A percentile compares a stretch with the other conserved stretches of the same genome.
Evolutionary conservation across 2,888 invertebrate genomes (phyloP).

Genomic region (Athalia circularis): DNA sequence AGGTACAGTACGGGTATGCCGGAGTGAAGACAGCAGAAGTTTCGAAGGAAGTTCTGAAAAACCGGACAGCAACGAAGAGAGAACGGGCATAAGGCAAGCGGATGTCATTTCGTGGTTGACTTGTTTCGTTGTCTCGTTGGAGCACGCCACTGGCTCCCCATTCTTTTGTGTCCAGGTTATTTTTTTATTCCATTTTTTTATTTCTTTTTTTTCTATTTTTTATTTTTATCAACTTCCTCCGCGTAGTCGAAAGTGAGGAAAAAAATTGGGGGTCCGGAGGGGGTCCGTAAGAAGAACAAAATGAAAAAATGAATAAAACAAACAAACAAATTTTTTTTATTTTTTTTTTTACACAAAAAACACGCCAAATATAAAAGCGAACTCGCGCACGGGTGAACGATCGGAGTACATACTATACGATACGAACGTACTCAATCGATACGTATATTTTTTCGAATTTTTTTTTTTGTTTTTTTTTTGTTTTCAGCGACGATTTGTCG

Average conservation of each 20-base stretch:
- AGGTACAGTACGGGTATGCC: conserved; percentile 7
- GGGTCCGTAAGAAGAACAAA: background rate
- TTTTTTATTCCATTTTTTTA: conserved; percentile 35
- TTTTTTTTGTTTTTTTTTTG: background rate
- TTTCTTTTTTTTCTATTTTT: conserved; percentile 33
- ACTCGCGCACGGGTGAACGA: conserved; percentile 11
- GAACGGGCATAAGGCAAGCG: conserved; percentile 57
- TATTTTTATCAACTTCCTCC: conserved; percentile 43
- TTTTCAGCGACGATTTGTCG: too few relatives aligned
- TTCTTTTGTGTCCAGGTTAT: conserved; percentile 63
- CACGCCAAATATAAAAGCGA: background rate
- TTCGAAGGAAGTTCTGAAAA: conserved; percentile 36
- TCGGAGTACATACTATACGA: background rate
- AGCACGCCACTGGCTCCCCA: conserved; percentile 55
- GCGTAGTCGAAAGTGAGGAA: conserved; percentile 18
- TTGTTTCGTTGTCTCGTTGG: conserved; percentile 62
- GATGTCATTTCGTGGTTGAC: conserved; percentile 73
- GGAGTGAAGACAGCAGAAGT: conserved; percentile 17
- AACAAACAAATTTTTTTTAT: too few relatives aligned
- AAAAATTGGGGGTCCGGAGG: background rate
- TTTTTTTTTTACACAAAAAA: background rate
- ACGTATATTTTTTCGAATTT: background rate
- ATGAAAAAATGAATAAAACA: background rate
- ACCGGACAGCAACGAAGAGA: conserved; percentile 38
- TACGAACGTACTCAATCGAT: background rate